These are phyloP conservation scores for Chalcis sispes DNA, from an alignment of 2,888 invertebrate genomes.

Conservation along the genomic window DNA sequence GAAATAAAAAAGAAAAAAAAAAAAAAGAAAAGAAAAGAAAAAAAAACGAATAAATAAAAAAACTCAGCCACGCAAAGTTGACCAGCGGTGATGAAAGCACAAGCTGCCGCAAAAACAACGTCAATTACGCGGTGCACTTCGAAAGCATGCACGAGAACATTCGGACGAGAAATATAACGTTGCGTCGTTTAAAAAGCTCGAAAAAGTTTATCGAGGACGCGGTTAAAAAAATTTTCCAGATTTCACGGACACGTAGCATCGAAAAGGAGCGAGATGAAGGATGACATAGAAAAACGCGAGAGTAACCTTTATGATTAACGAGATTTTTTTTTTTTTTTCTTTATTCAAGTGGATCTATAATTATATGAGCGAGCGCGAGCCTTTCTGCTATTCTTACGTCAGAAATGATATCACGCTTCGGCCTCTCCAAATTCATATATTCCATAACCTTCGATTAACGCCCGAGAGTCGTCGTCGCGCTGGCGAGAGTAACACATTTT, in stretches of 20 bases:
- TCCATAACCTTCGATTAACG: background rate
- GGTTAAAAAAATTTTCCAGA: slow-evolving; percentile 46
- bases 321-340: too few species aligned
- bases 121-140: too few species aligned
- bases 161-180: background rate
- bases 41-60: too few species aligned
- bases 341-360: slow-evolving; percentile 40
- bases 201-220: background rate
- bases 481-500: too few species aligned
- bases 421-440: slow-evolving; percentile 7
- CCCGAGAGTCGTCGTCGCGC: background rate
- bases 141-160: too few species aligned
- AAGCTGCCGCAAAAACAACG: slow-evolving; percentile 26
- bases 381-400: background rate
- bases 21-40: too few species aligned
- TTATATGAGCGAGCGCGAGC: background rate
- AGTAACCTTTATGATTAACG: slow-evolving; percentile 39
- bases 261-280: too few species aligned
- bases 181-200: background rate
- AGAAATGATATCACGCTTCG: slow-evolving; percentile 10
- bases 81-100: slow-evolving; percentile 17
- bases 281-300: background rate
- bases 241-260: slow-evolving; percentile 26
- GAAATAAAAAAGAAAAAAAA: too few species aligned
- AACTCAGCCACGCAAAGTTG: too few species aligned